Percentiles rank a stretch among this genome's conserved stretches.
Evolutionary conservation across 2,888 invertebrate species (phyloP).

Genomic region (Argyra leucocephala): DNA sequence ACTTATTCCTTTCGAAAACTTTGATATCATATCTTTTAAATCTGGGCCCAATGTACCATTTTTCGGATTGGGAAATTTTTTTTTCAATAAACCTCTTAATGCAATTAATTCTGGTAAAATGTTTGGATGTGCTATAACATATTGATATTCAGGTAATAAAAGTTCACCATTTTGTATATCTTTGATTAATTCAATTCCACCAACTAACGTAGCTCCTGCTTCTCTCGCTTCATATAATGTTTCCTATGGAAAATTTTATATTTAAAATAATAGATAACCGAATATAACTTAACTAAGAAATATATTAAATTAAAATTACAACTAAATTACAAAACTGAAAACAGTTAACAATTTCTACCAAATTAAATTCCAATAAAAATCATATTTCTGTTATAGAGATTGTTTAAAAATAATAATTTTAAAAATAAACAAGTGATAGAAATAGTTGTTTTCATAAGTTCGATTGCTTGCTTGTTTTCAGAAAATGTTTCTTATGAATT

Average conservation of each 20-base stretch:
- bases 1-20: constrained; percentile 60
- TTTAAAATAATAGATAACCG: neutral
- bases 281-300: no score
- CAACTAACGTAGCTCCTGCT: constrained; percentile 64
- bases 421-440: no score
- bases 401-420: no score
- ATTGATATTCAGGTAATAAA: constrained; percentile 59
- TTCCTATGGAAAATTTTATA: constrained; percentile 27
- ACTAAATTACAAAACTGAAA: no score
- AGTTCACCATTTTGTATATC: constrained; percentile 66
- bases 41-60: constrained; percentile 59
- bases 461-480: no score
- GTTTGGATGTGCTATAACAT: constrained; percentile 66
- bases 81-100: constrained; percentile 68
- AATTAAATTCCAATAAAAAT: no score
- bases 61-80: constrained; percentile 61
- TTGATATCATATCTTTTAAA: constrained; percentile 51
- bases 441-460: no score
- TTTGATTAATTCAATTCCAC: constrained; percentile 65
- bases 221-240: constrained; percentile 48
- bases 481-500: no score
- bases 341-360: no score
- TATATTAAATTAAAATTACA: no score
- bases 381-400: no score
- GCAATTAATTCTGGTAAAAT: constrained; percentile 66